These are phyloP conservation scores for Halocynthia aurantium DNA, from an alignment of 23 tunicate genomes.

Conservation along the genomic window DNA sequence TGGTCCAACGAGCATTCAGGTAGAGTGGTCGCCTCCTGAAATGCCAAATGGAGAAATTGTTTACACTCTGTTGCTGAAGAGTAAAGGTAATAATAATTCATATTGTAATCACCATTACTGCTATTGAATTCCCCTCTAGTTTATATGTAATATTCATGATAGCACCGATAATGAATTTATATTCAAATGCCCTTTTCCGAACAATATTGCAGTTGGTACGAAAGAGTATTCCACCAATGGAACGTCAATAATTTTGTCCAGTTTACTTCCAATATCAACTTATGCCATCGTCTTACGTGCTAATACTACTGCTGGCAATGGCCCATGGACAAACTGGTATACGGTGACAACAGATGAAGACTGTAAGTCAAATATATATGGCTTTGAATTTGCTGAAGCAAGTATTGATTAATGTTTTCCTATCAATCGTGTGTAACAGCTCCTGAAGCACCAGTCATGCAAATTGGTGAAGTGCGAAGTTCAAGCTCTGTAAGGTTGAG, in stretches of 20 bases:
- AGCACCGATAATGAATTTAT: too few relatives aligned
- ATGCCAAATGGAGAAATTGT: conserved; percentile 6
- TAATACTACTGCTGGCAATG: conserved; percentile 7
- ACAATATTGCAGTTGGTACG: too few relatives aligned
- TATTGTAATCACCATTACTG: too few relatives aligned
- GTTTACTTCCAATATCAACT: not conserved
- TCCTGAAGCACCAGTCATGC: not conserved
- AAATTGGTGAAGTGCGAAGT: conserved; percentile 7
- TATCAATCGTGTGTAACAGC: not conserved
- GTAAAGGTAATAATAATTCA: too few relatives aligned
- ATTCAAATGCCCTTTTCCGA: too few relatives aligned
- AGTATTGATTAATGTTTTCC: too few relatives aligned
- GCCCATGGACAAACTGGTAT: not conserved
- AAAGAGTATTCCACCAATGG: too few relatives aligned
- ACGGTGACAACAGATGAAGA: conserved; percentile 11
- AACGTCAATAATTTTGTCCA: too few relatives aligned
- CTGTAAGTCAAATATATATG: not conserved
- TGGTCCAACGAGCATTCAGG: conserved; percentile 10
- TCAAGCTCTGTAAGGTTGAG: conserved; percentile 14
- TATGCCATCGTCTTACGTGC: not conserved
- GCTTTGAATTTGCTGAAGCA: not conserved
- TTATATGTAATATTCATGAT: too few relatives aligned
- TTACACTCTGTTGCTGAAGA: too few relatives aligned
- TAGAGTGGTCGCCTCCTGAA: conserved; percentile 12
- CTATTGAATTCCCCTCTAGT: too few relatives aligned